Evolutionary conservation across 1,140 invertebrate species (phyloP), one percentile per base, ranked within the genome.

Genomic region (Carposina sasakii): DNA sequence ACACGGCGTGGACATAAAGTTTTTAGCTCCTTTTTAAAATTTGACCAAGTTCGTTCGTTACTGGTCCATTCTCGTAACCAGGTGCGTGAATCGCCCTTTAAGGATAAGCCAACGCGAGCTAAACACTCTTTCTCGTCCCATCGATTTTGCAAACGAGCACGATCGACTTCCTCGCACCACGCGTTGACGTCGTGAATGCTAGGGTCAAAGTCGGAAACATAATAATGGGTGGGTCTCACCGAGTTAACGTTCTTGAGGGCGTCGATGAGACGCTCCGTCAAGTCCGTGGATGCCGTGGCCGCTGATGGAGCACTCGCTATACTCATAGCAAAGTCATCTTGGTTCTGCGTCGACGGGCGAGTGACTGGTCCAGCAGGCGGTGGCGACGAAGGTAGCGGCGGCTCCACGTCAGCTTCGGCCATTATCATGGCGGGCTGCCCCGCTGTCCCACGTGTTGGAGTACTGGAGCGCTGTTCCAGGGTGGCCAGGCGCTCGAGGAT

Each of bases 121-220:
- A 45, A 21, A 21, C 43, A 45, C 43, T 45, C 43, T 6, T 20
- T 31, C 15, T 45, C 43, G 17, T 19, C 28, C 43, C 43, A 45
- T 6, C 17, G 9, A 20, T 45, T 45, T 42, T 28, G 13, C 16
- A 19, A 33, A 15, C 43, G 28, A n/a, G 43, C 43, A 13, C 26
- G 8, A 33, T 45, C 43, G 2, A 45, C 28, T 22, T 45, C 43
- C 16, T 45, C 43, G 34, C 43, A 45, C 43, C 43, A 45, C n/a
- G 43, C 26, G 23, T 34, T 12, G 43, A 31, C 30, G 28, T 34
- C n/a, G n/a, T n/a, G n/a, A n/a, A n/a, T n/a, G n/a, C n/a, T n/a
- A n/a, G n/a, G n/a, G n/a, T n/a, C n/a, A n/a, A n/a, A n/a, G n/a
- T n/a, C n/a, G n/a, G n/a, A n/a, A n/a, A n/a, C n/a, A n/a, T n/a